Conservation (phyloP, 2,113 vertebrate genomes). For the Macquaria australasica region DNA sequence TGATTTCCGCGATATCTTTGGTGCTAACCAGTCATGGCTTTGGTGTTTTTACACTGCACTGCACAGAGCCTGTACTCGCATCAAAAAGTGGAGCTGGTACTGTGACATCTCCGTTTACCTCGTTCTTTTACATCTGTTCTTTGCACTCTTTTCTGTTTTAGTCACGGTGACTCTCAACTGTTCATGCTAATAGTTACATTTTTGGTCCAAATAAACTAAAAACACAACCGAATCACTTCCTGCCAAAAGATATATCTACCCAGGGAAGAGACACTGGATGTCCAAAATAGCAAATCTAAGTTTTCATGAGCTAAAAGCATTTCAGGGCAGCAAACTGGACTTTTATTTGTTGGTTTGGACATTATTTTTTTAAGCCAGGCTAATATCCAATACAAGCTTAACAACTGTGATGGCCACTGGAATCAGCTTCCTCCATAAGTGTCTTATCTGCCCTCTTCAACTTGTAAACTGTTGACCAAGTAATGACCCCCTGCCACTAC, state of each 20-base stretch:
- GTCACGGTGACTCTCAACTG: not conserved
- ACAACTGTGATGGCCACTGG: not conserved
- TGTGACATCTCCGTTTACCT: not conserved
- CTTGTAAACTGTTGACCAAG: slow-evolving; percentile 63
- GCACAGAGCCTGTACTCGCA: slow-evolving; percentile 22
- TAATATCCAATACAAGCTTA: not conserved
- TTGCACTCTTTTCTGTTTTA: not conserved
- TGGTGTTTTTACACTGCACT: slow-evolving; percentile 44
- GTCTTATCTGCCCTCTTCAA: slow-evolving; percentile 22
- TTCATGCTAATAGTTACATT: not conserved
- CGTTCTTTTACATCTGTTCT: not conserved
- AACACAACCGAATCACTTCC: not conserved
- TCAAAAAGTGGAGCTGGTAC: slow-evolving; percentile 7
- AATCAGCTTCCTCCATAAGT: slow-evolving; percentile 7
- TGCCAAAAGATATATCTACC: not conserved
- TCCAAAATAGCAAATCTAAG: not conserved
- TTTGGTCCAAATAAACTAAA: not conserved
- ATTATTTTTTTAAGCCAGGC: not conserved
- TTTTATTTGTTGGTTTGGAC: not conserved
- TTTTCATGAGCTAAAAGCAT: not conserved
- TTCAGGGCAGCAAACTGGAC: not conserved
- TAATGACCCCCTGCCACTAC: slow-evolving; percentile 38
- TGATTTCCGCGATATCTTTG: slow-evolving; percentile 53
- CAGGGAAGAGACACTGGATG: not conserved
- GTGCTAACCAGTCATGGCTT: slow-evolving; percentile 47